Evolutionary conservation across 2,797 vertebrate species (phyloP), one percentile per base, ranked within the genome.

Genomic region (Novumbra hubbsi): DNA sequence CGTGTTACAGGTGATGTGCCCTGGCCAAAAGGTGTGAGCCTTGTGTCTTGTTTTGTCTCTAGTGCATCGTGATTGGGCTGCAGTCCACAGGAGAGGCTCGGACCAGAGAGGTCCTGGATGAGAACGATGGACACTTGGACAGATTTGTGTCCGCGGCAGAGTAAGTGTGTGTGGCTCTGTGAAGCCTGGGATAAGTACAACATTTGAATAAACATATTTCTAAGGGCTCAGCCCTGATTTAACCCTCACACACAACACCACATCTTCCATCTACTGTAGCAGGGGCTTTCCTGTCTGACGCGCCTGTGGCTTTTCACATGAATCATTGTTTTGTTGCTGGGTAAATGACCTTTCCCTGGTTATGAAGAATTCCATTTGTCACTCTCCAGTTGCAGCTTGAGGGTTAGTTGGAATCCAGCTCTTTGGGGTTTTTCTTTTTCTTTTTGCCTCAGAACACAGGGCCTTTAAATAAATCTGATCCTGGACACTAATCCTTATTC

Each of bases 41-140:
- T 80, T 27, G 6, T 62, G 32, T 73, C 62, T 72, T 63, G 74
- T 71, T 63, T 67, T 6, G 5, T 5, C 73, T 4, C 0, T 83
- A 97, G 98, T 98, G 97, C 28, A 92, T 99, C 0, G 98, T 99
- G 72, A 97, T 99, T 0, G 98, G 97, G 19, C 93, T 99, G 80
- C 98, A 99, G 93, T 99, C 98, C n/a, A 99, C 97, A 0, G 98
- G 98, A 0, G 98, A 99, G 89, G 98, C 97, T 0, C 95, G 98
- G 24, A 99, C 98, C 66, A 93, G 98, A 73, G 98, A 99, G 74
- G 98, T 99, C 71, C 90, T 99, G 80, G 98, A 97, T 0, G 96
- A 98, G 88, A 99, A 97, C 0, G 98, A 99, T 0, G 97, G 98
- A 0, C 96, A 93, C 5, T 93, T 99, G 0, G 94, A 98, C 86